Evolutionary conservation across 2,888 invertebrate genomes (phyloP).

Genomic region (Alviniconcha strummeri): DNA sequence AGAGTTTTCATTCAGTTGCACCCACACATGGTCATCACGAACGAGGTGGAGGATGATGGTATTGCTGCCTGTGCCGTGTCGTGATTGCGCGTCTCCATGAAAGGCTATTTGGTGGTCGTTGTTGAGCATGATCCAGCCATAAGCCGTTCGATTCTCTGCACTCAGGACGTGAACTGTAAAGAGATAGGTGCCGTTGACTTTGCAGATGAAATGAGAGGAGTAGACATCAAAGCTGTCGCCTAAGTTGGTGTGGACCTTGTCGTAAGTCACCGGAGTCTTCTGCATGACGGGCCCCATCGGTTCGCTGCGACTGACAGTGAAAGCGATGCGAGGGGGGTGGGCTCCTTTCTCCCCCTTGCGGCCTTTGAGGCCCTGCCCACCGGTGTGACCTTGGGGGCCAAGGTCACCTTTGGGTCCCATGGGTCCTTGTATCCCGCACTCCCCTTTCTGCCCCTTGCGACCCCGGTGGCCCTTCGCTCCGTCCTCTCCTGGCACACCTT

Average conservation of each 20-base stretch:
- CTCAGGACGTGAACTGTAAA: conserved; percentile 69
- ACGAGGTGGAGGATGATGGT: conserved; percentile 65
- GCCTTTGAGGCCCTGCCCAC: conserved; percentile 63
- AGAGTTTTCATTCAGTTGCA: conserved; percentile 68
- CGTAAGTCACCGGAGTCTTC: conserved; percentile 68
- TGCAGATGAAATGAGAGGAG: conserved; percentile 69
- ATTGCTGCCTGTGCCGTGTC: conserved; percentile 70
- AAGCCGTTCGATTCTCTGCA: conserved; percentile 66
- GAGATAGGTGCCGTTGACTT: conserved; percentile 68
- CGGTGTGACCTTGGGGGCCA: conserved; percentile 61
- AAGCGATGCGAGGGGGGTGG: conserved; percentile 61
- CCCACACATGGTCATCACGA: conserved; percentile 69
- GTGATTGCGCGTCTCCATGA: conserved; percentile 69
- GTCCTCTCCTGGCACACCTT: conserved; percentile 35
- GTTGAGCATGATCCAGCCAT: conserved; percentile 71
- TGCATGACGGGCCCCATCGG: conserved; percentile 69
- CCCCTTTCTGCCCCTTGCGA: conserved; percentile 61
- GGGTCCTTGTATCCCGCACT: conserved; percentile 54
- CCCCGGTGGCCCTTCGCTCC: conserved; percentile 57
- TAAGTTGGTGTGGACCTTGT: conserved; percentile 66
- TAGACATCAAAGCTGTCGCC: conserved; percentile 67
- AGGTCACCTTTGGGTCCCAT: conserved; percentile 52
- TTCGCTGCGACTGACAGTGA: conserved; percentile 67
- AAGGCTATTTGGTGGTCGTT: conserved; percentile 68
- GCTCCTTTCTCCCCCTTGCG: conserved; percentile 58